These are phyloP conservation scores for Ormyrus nitidulus DNA, from an alignment of 2,888 invertebrate species.

Conservation along the genomic window DNA sequence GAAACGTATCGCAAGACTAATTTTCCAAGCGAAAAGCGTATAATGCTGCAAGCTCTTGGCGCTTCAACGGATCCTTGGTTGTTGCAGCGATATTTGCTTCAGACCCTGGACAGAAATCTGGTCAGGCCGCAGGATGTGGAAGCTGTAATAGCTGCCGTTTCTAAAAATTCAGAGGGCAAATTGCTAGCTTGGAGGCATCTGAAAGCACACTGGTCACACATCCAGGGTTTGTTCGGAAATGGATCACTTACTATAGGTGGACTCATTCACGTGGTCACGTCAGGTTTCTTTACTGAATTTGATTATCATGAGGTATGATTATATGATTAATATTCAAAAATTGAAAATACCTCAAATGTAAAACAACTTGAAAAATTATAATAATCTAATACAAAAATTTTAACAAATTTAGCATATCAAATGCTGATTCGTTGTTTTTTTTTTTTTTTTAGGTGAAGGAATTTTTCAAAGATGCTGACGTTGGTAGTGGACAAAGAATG, in stretches of 20 bases:
- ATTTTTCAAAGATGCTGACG: slow-evolving; percentile 78
- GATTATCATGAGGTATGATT: slow-evolving; percentile 83
- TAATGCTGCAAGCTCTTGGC: slow-evolving; percentile 84
- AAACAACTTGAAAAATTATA: too few relatives aligned
- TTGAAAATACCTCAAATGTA: neutral
- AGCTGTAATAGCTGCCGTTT: slow-evolving; percentile 83
- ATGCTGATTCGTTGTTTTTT: neutral
- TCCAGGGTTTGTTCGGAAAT: slow-evolving; percentile 81
- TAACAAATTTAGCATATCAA: too few relatives aligned
- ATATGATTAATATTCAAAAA: neutral
- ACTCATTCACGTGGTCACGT: slow-evolving; percentile 81
- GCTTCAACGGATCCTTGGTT: slow-evolving; percentile 88
- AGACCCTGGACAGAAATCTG: slow-evolving; percentile 83
- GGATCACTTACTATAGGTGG: slow-evolving; percentile 81
- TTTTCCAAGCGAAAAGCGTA: slow-evolving; percentile 83
- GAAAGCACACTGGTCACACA: slow-evolving; percentile 82
- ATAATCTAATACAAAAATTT: too few relatives aligned
- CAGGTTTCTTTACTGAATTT: slow-evolving; percentile 83
- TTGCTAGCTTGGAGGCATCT: slow-evolving; percentile 86
- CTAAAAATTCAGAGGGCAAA: slow-evolving; percentile 83
- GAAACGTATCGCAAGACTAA: slow-evolving; percentile 81
- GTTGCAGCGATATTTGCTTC: slow-evolving; percentile 86
- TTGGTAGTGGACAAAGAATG: slow-evolving; percentile 80
- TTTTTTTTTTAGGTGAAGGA: slow-evolving; percentile 78
- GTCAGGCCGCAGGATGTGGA: slow-evolving; percentile 84